phyloP scores from a whole-genome alignment of 2,888 invertebrate genomes.

The Mythimna vitellina region DNA sequence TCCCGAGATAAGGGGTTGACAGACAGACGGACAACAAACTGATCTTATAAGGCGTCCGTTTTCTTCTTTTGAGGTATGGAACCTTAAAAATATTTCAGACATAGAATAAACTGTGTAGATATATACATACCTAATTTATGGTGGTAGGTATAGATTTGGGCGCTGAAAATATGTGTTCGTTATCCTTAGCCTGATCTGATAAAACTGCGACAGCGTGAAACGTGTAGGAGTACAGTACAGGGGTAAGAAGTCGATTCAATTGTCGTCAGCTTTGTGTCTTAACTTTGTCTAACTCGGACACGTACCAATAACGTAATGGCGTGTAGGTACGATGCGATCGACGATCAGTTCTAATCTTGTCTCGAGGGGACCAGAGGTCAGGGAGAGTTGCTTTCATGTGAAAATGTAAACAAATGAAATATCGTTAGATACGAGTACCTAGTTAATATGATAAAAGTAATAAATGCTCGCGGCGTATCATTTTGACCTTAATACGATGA shows the following conservation, averaged over 20 bases:
- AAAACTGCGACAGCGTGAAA: not conserved
- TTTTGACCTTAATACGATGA: conserved; percentile 71
- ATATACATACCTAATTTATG: too few species aligned
- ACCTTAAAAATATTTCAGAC: too few species aligned
- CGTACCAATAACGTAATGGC: conserved; percentile 31
- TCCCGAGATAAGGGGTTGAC: too few species aligned
- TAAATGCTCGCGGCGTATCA: conserved; percentile 69
- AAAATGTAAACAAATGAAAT: conserved; percentile 66
- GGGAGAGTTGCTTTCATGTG: conserved; percentile 57
- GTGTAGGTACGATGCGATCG: conserved; percentile 16
- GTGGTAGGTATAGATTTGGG: not conserved
- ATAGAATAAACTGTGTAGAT: too few species aligned
- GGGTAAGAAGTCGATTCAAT: conserved; percentile 6
- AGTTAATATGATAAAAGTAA: conserved; percentile 73
- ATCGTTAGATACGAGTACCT: conserved; percentile 34
- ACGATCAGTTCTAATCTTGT: conserved; percentile 55
- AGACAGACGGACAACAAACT: too few species aligned
- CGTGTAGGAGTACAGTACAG: not conserved
- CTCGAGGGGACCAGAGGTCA: conserved; percentile 58
- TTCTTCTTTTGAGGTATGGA: too few species aligned
- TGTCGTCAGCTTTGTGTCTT: conserved; percentile 31
- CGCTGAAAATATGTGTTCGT: not conserved
- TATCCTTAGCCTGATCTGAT: conserved; percentile 8
- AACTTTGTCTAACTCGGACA: conserved; percentile 38
- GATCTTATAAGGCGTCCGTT: too few species aligned